These are phyloP conservation scores for Sitobion miscanthi DNA, from an alignment of 1,140 invertebrate genomes.

Conservation along the genomic window DNA sequence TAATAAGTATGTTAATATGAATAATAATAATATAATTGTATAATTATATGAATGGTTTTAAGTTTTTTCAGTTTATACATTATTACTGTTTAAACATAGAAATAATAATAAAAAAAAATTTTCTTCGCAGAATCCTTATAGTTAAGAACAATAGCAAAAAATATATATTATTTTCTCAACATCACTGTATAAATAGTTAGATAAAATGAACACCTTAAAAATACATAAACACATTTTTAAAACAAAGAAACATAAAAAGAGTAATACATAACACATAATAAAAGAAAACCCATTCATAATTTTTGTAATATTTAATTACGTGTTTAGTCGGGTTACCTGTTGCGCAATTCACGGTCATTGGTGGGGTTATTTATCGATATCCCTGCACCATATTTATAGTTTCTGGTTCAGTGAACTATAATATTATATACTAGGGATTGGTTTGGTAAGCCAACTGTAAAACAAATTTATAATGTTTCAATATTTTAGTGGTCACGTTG, in stretches of 20 bases:
- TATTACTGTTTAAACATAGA: background rate
- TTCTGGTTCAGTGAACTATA: background rate
- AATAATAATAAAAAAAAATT: background rate
- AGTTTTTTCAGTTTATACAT: background rate
- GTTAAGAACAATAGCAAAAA: background rate
- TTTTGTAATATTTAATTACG: background rate
- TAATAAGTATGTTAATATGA: slow-evolving; percentile 1
- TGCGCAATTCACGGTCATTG: background rate
- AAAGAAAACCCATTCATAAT: too few relatives aligned
- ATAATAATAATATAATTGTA: background rate
- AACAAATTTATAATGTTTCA: background rate
- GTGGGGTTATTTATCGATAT: background rate
- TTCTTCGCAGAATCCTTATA: background rate
- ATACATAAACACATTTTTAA: background rate
- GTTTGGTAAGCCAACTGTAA: background rate
- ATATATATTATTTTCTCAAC: background rate
- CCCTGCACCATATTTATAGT: background rate
- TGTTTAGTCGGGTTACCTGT: background rate
- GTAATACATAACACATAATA: background rate
- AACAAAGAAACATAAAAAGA: background rate
- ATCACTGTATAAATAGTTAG: background rate
- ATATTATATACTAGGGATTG: background rate
- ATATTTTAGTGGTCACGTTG: background rate
- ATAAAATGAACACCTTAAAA: background rate
- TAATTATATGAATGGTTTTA: background rate